Percentiles rank a stretch among this genome's conserved stretches.
Conservation (phyloP, 2,797 vertebrate species). For the Coluber constrictor region DNA sequence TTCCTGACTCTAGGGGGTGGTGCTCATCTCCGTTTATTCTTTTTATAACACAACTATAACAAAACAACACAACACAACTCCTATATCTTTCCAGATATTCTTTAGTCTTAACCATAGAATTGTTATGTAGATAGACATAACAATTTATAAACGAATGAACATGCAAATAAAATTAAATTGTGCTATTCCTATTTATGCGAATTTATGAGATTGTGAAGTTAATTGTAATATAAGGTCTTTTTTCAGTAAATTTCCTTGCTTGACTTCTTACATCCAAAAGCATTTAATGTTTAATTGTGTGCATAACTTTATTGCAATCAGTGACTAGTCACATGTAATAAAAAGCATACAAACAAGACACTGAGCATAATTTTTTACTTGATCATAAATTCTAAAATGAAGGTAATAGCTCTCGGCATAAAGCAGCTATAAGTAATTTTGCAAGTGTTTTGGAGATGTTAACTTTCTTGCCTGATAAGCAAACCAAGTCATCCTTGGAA, state of each 20-base stretch:
- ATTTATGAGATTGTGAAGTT: background rate
- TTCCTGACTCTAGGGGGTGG: too few relatives aligned
- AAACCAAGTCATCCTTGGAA: background rate
- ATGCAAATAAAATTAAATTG: background rate
- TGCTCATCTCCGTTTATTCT: too few relatives aligned
- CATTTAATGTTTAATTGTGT: background rate
- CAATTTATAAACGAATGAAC: background rate
- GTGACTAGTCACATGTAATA: background rate
- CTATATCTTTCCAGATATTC: background rate
- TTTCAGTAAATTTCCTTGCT: background rate
- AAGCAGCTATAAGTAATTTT: background rate
- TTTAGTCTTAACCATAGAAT: background rate
- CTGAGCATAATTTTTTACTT: background rate
- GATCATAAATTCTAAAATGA: background rate
- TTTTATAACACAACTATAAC: background rate
- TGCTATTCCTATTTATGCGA: background rate
- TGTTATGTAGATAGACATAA: too few relatives aligned
- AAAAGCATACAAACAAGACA: background rate
- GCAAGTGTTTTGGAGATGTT: background rate
- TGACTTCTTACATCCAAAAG: background rate
- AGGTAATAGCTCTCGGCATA: background rate
- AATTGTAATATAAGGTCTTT: background rate
- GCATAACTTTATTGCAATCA: background rate
- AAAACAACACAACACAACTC: background rate
- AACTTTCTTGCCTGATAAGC: background rate